These are phyloP conservation scores for Hydrozoanthus gracilis DNA, from an alignment of 92 coral and sea anemone genomes.

Conservation along the genomic window DNA sequence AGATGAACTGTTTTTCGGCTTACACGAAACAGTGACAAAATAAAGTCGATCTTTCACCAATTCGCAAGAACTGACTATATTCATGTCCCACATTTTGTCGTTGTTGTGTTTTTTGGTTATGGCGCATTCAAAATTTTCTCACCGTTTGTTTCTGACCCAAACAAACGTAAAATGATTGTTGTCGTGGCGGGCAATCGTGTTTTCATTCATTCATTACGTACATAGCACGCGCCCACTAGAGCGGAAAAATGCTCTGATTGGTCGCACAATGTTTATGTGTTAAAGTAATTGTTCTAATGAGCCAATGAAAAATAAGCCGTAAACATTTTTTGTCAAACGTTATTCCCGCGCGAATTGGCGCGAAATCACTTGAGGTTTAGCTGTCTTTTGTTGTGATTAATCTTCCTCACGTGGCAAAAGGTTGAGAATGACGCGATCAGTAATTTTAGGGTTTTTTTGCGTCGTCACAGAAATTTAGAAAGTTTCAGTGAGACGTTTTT, in stretches of 20 bases:
- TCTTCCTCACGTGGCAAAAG: conserved; percentile 36
- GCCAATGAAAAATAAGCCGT: conserved; percentile 21
- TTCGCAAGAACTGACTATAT: conserved; percentile 91
- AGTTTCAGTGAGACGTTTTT: background rate
- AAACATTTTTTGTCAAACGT: background rate
- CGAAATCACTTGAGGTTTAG: conserved; percentile 46
- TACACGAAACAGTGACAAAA: conserved; percentile 89
- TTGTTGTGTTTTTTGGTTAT: conserved; percentile 55
- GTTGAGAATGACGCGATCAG: conserved; percentile 38
- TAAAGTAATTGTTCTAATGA: conserved; percentile 23
- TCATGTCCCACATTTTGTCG: conserved; percentile 88
- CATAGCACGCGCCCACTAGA: conserved; percentile 75
- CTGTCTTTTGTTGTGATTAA: conserved; percentile 14
- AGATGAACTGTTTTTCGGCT: conserved; percentile 88
- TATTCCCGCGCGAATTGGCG: conserved; percentile 78
- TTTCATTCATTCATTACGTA: conserved; percentile 93
- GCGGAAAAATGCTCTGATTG: conserved; percentile 71
- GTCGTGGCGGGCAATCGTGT: conserved; percentile 96
- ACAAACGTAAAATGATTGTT: conserved; percentile 96
- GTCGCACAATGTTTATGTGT: conserved; percentile 44
- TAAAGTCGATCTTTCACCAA: conserved; percentile 84
- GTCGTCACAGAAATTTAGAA: background rate
- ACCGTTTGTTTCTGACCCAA: conserved; percentile 68
- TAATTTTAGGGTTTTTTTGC: background rate
- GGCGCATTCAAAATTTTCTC: conserved; percentile 36